Conservation (phyloP, 1,140 invertebrate species). For the Meloidogyne exigua region DNA sequence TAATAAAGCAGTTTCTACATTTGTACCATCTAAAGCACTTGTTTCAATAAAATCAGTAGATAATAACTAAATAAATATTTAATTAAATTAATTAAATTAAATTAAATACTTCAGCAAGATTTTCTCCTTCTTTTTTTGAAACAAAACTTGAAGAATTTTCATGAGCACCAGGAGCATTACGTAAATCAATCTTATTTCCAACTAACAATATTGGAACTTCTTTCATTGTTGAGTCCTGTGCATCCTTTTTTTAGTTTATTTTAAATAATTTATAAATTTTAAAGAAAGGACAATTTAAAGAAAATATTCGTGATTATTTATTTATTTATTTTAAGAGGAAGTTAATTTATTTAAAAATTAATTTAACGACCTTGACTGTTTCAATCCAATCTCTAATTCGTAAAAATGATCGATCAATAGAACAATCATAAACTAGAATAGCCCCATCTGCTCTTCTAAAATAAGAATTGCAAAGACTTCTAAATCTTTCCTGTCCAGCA, state of each 20-base stretch:
- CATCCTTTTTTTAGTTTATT: constrained; percentile 18
- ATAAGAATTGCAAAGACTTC: constrained; percentile 59
- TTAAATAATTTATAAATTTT: neutral
- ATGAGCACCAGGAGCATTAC: constrained; percentile 16
- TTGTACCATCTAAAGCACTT: constrained; percentile 52
- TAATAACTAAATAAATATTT: constrained; percentile 39
- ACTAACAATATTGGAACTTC: constrained; percentile 49
- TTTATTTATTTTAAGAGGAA: no score
- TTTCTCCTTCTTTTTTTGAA: constrained; percentile 46
- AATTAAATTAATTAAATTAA: constrained; percentile 2
- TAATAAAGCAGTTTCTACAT: constrained; percentile 50
- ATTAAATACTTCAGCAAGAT: constrained; percentile 45
- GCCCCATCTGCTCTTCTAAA: constrained; percentile 59
- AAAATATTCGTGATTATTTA: no score
- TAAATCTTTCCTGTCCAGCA: constrained; percentile 69
- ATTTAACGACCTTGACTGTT: constrained; percentile 50
- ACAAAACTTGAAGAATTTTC: constrained; percentile 36
- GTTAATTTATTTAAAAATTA: no score
- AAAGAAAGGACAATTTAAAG: no score
- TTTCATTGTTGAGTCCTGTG: constrained; percentile 47
- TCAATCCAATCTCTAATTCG: constrained; percentile 58
- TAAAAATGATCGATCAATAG: constrained; percentile 49
- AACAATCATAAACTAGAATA: constrained; percentile 59
- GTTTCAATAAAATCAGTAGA: constrained; percentile 51
- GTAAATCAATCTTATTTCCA: constrained; percentile 51